Conservation (phyloP, 2,797 vertebrate genomes). For the Hozukius guyotensis region DNA sequence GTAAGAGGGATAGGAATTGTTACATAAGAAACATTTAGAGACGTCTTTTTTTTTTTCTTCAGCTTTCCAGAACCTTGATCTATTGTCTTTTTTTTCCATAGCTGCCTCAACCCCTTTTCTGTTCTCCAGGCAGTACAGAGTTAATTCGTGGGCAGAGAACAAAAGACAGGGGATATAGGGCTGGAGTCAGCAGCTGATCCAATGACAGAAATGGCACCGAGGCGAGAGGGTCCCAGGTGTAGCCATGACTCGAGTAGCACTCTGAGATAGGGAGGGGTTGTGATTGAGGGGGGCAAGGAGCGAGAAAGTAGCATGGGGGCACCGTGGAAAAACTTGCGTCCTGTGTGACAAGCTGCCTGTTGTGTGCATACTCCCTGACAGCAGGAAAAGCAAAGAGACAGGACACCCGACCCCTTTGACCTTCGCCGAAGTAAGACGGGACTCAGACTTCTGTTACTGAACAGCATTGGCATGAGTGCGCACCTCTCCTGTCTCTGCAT, state of each 20-base stretch:
- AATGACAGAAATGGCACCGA: constrained; percentile 67
- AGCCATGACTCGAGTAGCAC: constrained; percentile 71
- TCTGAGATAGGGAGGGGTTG: constrained; percentile 39
- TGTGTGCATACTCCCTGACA: constrained; percentile 57
- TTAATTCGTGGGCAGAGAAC: constrained; percentile 73
- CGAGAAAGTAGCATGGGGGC: constrained; percentile 29
- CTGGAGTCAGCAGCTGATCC: constrained; percentile 71
- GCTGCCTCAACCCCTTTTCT: constrained; percentile 50
- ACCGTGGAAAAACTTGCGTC: constrained; percentile 50
- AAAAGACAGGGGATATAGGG: constrained; percentile 55
- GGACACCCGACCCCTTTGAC: constrained; percentile 55
- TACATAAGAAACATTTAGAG: constrained; percentile 77
- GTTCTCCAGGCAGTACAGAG: constrained; percentile 61
- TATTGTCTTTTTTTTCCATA: constrained; percentile 47
- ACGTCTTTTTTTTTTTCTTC: constrained; percentile 33
- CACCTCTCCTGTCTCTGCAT: constrained; percentile 24
- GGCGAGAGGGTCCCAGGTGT: constrained; percentile 75
- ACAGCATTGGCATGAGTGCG: constrained; percentile 26
- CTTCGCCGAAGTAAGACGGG: constrained; percentile 52
- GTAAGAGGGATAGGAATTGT: constrained; percentile 68
- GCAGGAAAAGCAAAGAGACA: constrained; percentile 63
- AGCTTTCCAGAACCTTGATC: constrained; percentile 71
- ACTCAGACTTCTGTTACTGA: constrained; percentile 38
- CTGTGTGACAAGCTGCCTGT: constrained; percentile 64
- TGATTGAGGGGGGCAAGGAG: constrained; percentile 55